These are phyloP conservation scores for Diorhabda elongata DNA, from an alignment of 1,140 invertebrate genomes.

Conservation along the genomic window DNA sequence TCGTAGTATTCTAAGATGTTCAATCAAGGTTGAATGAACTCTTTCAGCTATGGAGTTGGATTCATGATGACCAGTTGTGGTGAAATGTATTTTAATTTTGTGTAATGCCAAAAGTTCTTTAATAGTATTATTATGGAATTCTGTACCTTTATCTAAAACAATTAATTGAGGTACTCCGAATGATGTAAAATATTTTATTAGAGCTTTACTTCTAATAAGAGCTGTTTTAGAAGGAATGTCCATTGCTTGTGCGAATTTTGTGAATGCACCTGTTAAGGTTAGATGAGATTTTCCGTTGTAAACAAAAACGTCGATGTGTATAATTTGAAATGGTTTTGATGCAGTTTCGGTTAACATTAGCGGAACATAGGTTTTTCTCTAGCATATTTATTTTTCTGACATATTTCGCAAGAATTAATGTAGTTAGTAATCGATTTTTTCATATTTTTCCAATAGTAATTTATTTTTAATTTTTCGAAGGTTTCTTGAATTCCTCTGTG, in stretches of 20 bases:
- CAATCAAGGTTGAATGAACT: slow-evolving; percentile 23
- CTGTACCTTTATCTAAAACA: slow-evolving; percentile 16
- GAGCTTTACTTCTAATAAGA: background rate
- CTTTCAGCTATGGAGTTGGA: slow-evolving; percentile 21
- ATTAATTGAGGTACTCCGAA: slow-evolving; percentile 17
- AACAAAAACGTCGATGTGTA: slow-evolving; percentile 1
- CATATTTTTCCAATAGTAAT: slow-evolving; percentile 20
- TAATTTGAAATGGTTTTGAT: slow-evolving; percentile 7
- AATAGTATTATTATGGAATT: slow-evolving; percentile 22
- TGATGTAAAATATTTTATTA: background rate
- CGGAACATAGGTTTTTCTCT: background rate
- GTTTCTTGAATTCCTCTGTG: slow-evolving; percentile 24
- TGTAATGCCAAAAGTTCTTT: slow-evolving; percentile 22
- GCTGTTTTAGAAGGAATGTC: background rate
- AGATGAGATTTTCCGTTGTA: background rate
- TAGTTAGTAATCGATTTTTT: slow-evolving; percentile 21
- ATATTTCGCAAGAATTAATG: slow-evolving; percentile 19
- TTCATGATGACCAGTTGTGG: slow-evolving; percentile 14
- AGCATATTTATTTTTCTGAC: slow-evolving; percentile 1
- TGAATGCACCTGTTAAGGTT: background rate
- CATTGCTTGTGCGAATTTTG: slow-evolving; percentile 1
- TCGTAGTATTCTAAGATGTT: slow-evolving; percentile 17
- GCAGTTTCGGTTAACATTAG: background rate
- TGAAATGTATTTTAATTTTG: slow-evolving; percentile 24
- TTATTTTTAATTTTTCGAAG: slow-evolving; percentile 21